Base-by-base conservation (phyloP, 2,797 vertebrate species). In the Leptoclinus maculatus region DNA sequence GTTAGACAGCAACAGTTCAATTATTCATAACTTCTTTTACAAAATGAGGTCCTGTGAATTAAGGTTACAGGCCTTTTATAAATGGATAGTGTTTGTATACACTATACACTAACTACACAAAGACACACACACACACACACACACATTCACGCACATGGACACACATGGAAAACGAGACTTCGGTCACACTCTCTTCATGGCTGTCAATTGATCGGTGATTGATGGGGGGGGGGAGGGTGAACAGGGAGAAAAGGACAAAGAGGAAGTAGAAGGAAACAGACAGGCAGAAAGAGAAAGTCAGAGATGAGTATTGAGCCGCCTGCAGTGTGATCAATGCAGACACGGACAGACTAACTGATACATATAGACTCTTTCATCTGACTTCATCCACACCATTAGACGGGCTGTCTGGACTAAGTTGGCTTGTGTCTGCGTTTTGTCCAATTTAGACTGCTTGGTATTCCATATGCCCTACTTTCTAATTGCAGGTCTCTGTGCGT, bases 381-480 rank as follows among this genome's bases (percentile, higher is more conserved):
- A 87, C 86, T 90, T 89, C 80, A 90, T 90, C 84, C 80, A 59
- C 75, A 71, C 76, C 67, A 88, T 89, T 82, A 83, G 68, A 60
- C 57, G 2, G 41, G 58, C 78, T 76, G 79, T 85, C 82, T 80
- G 75, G 63, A 41, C 2, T 43, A 2, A 2, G 53, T 53, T 38
- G 25, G 58, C 70, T 65, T 19, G 21, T 59, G 80, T 67, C 71
- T 64, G 64, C 17, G 12, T 59, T 64, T 64, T 65, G 23, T 80
- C 51, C 79, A 58, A 82, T 79, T 85, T 71, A 45, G 19, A 56
- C 76, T 59, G 45, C 66, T 89, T 89, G 59, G 58, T 84, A 83
- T 88, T 88, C 80, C 21, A 57, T 23, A 66, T 17, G 21, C 32
- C 9, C 16, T 4, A 62, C 77, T 60, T 77, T 82, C 51, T 80